Evolutionary conservation across 2,797 vertebrate species (phyloP), one percentile per base, ranked within the genome.

Genomic region (Hydrophis major): DNA sequence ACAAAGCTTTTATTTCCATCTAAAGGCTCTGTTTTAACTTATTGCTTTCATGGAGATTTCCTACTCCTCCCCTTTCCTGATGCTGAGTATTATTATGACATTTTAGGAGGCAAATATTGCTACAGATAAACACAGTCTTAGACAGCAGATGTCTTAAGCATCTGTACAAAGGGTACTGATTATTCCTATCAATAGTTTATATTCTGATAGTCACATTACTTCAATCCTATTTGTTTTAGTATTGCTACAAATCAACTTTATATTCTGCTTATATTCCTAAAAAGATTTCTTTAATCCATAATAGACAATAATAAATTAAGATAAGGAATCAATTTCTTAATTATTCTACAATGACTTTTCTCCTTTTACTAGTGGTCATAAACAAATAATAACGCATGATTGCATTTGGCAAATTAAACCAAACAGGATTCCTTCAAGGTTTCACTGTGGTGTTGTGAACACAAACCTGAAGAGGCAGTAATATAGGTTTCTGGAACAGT

Each of bases 1-100:
- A 10, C 92, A 61, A 66, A 88, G 91, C 95, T 96, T 96, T 96
- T 96, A 95, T 96, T 95, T 61, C 50, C 42, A 56, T 69, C 88
- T 89, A 0, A 4, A 27, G 90, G 92, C 63, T 96, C 93, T 61
- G 88, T 92, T 94, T 95, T 95, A 78, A 22, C 32, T 86, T 37
- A 55, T 55, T 89, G 1, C 22, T 93, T 93, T 88, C 88, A 93
- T 88, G 92, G 12, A 60, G 60, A 25, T 37, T 8, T 42, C 22
- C 66, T 20, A 53, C 59, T n/a, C 60, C 74, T n/a, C 55, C 87
- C 13, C 60, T 61, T n/a, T 6, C 37, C 56, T 47, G 55, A 86
- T 27, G 53, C 14, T 8, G 27, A 8, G 37, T 0, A 0, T 11
- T 2, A 27, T 53, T 59, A 25, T 59, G 91, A 88, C 4, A 74